A percentile compares a stretch with the other conserved stretches of the same genome.
These are phyloP conservation scores for Proisotoma minuta DNA, from an alignment of 2,888 invertebrate genomes.

Conservation along the genomic window DNA sequence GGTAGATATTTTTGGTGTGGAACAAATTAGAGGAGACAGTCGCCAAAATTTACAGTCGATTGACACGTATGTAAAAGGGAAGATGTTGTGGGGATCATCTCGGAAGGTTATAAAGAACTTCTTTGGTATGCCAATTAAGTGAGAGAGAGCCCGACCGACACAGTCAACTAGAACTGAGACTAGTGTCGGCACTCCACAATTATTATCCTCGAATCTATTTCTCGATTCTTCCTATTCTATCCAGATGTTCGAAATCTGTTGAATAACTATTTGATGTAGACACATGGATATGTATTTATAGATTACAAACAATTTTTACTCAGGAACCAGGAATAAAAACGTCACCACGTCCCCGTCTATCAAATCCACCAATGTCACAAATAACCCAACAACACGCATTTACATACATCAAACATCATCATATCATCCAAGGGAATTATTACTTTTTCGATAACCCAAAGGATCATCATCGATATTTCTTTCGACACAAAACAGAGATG, in stretches of 20 bases:
- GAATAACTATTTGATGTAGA: conserved; percentile 46
- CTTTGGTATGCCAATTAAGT: conserved; percentile 48
- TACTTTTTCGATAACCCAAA: too few relatives aligned
- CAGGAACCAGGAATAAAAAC: conserved; percentile 4
- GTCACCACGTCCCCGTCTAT: neutral
- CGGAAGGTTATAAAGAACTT: conserved; percentile 27
- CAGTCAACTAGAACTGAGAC: conserved; percentile 44
- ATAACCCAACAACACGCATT: neutral
- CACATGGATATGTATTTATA: conserved; percentile 48
- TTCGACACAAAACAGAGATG: too few relatives aligned
- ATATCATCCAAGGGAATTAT: conserved; percentile 1
- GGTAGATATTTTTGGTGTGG: conserved; percentile 48
- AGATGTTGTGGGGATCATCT: conserved; percentile 23
- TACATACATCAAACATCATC: too few relatives aligned
- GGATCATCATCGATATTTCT: too few relatives aligned
- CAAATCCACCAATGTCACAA: conserved; percentile 1
- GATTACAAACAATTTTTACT: conserved; percentile 45
- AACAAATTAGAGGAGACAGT: conserved; percentile 49
- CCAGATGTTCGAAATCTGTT: conserved; percentile 47
- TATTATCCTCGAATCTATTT: conserved; percentile 45
- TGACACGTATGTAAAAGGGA: conserved; percentile 47
- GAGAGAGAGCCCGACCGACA: conserved; percentile 33
- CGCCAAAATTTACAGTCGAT: conserved; percentile 49
- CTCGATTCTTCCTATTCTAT: conserved; percentile 41
- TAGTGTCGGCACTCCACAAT: conserved; percentile 44